These are phyloP conservation scores for Scortum barcoo DNA, from an alignment of 2,113 vertebrate species.

Conservation along the genomic window DNA sequence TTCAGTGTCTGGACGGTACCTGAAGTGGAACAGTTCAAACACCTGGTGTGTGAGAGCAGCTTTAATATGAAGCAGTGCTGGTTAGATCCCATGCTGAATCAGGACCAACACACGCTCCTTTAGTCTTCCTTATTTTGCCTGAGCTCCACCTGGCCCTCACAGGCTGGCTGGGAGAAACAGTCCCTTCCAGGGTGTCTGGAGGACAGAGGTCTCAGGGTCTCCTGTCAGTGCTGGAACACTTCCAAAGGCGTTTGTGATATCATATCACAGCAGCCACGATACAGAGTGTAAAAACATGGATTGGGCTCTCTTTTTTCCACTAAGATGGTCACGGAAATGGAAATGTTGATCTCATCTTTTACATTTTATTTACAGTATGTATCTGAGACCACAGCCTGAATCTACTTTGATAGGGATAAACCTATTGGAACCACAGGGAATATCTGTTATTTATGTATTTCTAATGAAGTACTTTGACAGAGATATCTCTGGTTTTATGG, in stretches of 20 bases:
- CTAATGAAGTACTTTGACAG: background rate
- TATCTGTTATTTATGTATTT: background rate
- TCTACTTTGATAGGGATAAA: background rate
- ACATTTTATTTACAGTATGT: too few species aligned
- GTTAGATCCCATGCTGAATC: too few species aligned
- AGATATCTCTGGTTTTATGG: background rate
- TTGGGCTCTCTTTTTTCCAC: too few species aligned
- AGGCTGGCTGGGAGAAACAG: background rate
- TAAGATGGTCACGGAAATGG: too few species aligned
- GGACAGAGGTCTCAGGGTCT: background rate
- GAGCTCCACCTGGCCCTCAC: constrained; percentile 10
- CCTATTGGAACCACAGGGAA: background rate
- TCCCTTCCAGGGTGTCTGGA: background rate
- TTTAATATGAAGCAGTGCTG: background rate
- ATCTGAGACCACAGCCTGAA: background rate
- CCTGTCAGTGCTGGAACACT: constrained; percentile 6
- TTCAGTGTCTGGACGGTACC: background rate
- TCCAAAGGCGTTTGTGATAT: background rate
- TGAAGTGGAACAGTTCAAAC: background rate
- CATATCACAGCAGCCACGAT: background rate
- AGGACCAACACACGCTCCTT: background rate
- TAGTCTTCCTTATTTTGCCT: background rate
- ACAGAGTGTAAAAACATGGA: too few species aligned
- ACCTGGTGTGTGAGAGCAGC: background rate
- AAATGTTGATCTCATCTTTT: too few species aligned